These are phyloP conservation scores for Ptychochromis oligacanthus DNA, from an alignment of 2,113 vertebrate species.

Conservation along the genomic window DNA sequence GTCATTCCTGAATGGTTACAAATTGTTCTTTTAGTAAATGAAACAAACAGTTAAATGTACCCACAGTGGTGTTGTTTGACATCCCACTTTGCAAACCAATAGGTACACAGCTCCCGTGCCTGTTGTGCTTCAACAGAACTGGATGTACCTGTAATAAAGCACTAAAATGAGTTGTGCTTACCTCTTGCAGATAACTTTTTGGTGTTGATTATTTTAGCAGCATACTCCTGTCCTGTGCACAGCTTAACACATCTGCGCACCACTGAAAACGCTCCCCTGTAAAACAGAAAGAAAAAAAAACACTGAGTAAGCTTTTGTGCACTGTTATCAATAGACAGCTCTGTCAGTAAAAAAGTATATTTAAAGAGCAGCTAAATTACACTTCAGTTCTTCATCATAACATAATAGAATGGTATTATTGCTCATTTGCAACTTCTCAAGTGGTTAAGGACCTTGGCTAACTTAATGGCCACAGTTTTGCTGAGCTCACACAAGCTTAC, in stretches of 20 bases:
- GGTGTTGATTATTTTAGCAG: slow-evolving; percentile 98
- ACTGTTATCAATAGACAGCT: background rate
- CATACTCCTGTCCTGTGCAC: slow-evolving; percentile 93
- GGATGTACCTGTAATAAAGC: background rate
- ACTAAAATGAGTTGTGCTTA: slow-evolving; percentile 66
- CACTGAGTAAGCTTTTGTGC: background rate
- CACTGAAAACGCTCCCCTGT: slow-evolving; percentile 95
- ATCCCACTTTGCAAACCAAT: background rate
- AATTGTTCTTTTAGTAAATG: fast-evolving
- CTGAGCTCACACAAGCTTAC: background rate
- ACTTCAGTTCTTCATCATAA: background rate
- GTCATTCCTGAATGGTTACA: background rate
- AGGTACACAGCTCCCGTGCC: fast-evolving
- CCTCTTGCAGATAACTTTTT: slow-evolving; percentile 97
- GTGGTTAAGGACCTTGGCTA: background rate
- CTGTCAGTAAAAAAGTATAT: background rate
- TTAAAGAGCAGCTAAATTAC: fast-evolving
- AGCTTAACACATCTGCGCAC: slow-evolving; percentile 96
- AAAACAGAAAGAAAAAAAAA: slow-evolving; percentile 30
- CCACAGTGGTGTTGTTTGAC: background rate
- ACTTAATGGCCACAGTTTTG: background rate
- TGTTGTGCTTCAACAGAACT: fast-evolving
- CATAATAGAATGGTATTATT: background rate
- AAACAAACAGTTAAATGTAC: fast-evolving
- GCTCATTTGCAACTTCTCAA: background rate